phyloP scores from a whole-genome alignment of 2,113 vertebrate genomes.

The cattle (Bos taurus) region DNA sequence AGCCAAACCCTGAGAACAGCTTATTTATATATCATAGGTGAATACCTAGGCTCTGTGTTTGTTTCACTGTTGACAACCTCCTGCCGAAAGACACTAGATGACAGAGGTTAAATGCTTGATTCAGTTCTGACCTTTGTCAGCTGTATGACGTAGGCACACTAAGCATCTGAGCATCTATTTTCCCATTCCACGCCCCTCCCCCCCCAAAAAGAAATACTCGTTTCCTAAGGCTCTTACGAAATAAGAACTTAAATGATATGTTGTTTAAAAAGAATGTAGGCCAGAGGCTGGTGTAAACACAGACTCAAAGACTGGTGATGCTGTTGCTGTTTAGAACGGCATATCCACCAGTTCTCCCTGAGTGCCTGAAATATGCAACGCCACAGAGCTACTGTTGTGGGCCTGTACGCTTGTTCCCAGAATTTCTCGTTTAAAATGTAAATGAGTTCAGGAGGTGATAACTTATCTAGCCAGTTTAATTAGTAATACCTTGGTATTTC shows the following conservation, averaged over 20 bases:
- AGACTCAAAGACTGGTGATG: neutral
- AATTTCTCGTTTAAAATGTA: neutral
- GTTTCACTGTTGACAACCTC: neutral
- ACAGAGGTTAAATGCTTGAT: neutral
- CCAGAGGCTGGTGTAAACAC: too few relatives aligned
- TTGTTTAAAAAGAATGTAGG: neutral
- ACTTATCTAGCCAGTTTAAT: neutral
- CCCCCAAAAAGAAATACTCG: neutral
- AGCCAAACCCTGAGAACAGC: neutral
- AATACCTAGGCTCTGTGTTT: neutral
- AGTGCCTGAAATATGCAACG: accelerated
- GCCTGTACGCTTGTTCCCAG: too few relatives aligned
- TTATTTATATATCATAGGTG: neutral
- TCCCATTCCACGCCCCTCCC: neutral
- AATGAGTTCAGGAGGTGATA: neutral
- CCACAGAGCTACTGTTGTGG: neutral
- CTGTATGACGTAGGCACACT: neutral
- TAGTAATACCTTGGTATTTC: neutral
- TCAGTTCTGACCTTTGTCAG: neutral
- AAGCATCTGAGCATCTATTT: neutral
- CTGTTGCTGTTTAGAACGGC: too few relatives aligned
- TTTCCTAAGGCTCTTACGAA: neutral
- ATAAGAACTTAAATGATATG: neutral
- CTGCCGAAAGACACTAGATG: neutral
- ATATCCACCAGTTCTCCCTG: accelerated